These are phyloP conservation scores for Drosophila mayaguana DNA, from an alignment of 2,888 invertebrate genomes.

Conservation along the genomic window DNA sequence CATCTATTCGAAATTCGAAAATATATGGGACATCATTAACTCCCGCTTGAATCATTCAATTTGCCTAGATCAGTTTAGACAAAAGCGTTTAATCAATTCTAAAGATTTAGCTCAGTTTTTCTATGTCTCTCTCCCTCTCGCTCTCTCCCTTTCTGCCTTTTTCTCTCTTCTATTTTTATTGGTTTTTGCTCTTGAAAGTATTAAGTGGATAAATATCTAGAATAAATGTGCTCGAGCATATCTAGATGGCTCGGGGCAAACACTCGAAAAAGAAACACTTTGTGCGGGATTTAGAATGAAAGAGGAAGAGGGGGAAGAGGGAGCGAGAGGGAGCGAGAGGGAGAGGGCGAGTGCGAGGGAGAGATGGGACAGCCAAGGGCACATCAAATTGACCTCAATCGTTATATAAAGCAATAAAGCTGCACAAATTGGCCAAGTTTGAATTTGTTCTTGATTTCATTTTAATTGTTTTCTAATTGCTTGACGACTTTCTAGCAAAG, in stretches of 20 bases:
- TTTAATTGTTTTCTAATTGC: constrained; percentile 78
- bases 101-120: constrained; percentile 14
- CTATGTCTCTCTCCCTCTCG: background rate
- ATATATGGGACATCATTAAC: constrained; percentile 1
- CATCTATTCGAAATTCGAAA: constrained; percentile 1
- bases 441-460: constrained; percentile 48
- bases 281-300: background rate
- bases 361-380: background rate
- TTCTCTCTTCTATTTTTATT: background rate
- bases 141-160: background rate
- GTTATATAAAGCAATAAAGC: constrained; percentile 14
- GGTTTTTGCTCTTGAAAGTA: constrained; percentile 15
- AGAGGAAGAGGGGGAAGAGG: background rate
- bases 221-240: constrained; percentile 6
- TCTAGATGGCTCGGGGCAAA: constrained; percentile 13
- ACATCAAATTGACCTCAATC: constrained; percentile 53
- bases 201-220: constrained; percentile 6
- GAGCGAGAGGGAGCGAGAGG: rapidly evolving
- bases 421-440: constrained; percentile 32
- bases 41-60: background rate
- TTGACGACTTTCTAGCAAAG: constrained; percentile 36
- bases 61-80: background rate
- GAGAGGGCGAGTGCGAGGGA: background rate
- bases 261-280: background rate
- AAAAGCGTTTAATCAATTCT: constrained; percentile 9